Percentiles rank a stretch among this genome's conserved stretches.
These are phyloP conservation scores for Leucophora obtusa DNA, from an alignment of 2,888 invertebrate species.

Conservation along the genomic window DNA sequence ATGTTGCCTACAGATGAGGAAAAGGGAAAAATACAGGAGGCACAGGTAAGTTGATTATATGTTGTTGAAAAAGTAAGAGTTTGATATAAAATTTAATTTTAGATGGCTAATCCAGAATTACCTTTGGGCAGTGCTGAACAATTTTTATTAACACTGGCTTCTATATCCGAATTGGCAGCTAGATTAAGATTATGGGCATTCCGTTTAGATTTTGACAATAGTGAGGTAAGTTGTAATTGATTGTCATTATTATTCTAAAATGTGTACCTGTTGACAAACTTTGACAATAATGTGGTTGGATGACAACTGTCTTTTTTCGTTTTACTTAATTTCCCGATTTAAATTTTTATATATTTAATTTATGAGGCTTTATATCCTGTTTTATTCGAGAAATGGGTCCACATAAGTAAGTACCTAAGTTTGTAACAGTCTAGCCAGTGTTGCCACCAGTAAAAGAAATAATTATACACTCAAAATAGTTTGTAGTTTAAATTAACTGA, in stretches of 20 bases:
- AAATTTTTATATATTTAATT: too few relatives aligned
- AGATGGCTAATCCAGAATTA: slow-evolving; percentile 77
- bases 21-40: slow-evolving; percentile 96
- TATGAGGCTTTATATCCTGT: too few relatives aligned
- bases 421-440: too few relatives aligned
- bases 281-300: too few relatives aligned
- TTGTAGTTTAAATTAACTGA: too few relatives aligned
- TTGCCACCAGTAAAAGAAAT: too few relatives aligned
- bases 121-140: slow-evolving; percentile 95
- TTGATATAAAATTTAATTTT: slow-evolving; percentile 8
- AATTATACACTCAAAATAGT: too few relatives aligned
- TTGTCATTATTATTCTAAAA: neutral
- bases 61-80: neutral
- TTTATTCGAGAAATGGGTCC: too few relatives aligned
- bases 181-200: slow-evolving; percentile 98
- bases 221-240: slow-evolving; percentile 84
- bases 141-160: slow-evolving; percentile 96
- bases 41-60: slow-evolving; percentile 81
- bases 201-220: slow-evolving; percentile 97
- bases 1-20: slow-evolving; percentile 99
- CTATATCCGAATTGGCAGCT: slow-evolving; percentile 96
- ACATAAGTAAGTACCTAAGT: too few relatives aligned
- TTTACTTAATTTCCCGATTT: too few relatives aligned
- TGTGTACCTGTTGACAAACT: too few relatives aligned
- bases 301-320: too few relatives aligned